Percentiles rank a stretch among this genome's conserved stretches.
Conservation (phyloP, 1,140 invertebrate species). For the Ctenoplectra terminalis region DNA sequence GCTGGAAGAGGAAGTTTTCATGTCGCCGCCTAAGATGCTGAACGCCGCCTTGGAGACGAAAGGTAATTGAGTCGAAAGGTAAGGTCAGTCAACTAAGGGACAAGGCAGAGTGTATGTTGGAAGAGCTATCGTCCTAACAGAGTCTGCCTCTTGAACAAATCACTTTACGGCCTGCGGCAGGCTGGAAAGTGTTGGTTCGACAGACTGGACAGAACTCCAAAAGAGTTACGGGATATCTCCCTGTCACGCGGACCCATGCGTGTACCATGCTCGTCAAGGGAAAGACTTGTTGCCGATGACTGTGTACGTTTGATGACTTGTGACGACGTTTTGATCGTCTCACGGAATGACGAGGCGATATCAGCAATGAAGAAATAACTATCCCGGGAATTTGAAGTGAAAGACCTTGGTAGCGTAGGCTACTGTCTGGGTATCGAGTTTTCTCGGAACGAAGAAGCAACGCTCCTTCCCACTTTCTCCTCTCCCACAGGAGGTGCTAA, state of each 20-base stretch:
- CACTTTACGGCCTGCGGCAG: slow-evolving; percentile 23
- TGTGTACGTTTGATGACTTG: too few relatives aligned
- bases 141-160: slow-evolving; percentile 3
- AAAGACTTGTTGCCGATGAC: background rate
- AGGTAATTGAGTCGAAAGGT: background rate
- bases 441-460: too few relatives aligned
- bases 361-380: background rate
- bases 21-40: background rate
- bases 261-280: slow-evolving; percentile 4
- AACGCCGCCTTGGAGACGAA: background rate
- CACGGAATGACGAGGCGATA: background rate
- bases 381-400: slow-evolving; percentile 1
- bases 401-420: background rate
- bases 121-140: background rate
- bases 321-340: background rate
- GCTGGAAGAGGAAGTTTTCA: slow-evolving; percentile 14
- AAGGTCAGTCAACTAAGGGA: background rate
- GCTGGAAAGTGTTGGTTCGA: slow-evolving; percentile 14
- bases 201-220: background rate
- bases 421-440: slow-evolving; percentile 33
- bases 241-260: slow-evolving; percentile 11
- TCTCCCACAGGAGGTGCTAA: too few relatives aligned
- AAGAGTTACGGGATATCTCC: background rate
- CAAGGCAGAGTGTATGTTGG: background rate
- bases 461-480: too few relatives aligned